Base-by-base conservation (phyloP, 2,113 vertebrate species). In the Gobius niger region DNA sequence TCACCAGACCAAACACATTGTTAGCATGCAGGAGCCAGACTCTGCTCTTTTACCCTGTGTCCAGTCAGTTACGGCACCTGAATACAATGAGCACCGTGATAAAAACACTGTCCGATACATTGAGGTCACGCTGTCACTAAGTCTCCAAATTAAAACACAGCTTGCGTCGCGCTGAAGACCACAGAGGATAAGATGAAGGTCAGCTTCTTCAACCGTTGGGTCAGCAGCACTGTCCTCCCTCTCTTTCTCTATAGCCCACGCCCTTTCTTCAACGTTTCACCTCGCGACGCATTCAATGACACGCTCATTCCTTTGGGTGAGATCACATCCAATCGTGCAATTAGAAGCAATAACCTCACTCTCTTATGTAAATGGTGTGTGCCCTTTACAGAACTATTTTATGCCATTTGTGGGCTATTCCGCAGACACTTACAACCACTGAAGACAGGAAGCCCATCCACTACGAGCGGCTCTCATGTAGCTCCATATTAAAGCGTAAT, bases 401-500 rank as follows among this genome's bases (percentile, higher is more conserved):
- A 24, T 66, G 18, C 54, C 24, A 67, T 75, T 72, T 78, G 54
- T 52, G 24, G 51, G 63, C 69, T 49, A 81, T 84, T 82, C 67
- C 62, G 67, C 50, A 75, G 72, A 76, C 65, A 69, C 66, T 46
- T 78, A 50, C 3, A 9, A 53, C 56, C 10, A 67, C 42, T 57
- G 18, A 44, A 11, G 53, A 59, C 68, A 63, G 67, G 53, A 52
- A 68, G 57, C 18, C 42, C 69, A 52, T 34, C 42, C 41, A 57
- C 52, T 47, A 34, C 24, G 2, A 67, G 56, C 70, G 70, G 83
- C 57, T 81, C 73, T 82, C 70, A 47, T 71, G 80, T 77, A 79
- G 81, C 66, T 14, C 64, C 53, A 62, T 47, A 85, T 86, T 85
- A 80, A 78, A 77, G 68, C 42, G 61, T 46, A 73, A 84, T 74